Percentiles rank a stretch among this genome's conserved stretches.
These are phyloP conservation scores for Noctua janthina DNA, from an alignment of 2,888 invertebrate genomes.

Conservation along the genomic window DNA sequence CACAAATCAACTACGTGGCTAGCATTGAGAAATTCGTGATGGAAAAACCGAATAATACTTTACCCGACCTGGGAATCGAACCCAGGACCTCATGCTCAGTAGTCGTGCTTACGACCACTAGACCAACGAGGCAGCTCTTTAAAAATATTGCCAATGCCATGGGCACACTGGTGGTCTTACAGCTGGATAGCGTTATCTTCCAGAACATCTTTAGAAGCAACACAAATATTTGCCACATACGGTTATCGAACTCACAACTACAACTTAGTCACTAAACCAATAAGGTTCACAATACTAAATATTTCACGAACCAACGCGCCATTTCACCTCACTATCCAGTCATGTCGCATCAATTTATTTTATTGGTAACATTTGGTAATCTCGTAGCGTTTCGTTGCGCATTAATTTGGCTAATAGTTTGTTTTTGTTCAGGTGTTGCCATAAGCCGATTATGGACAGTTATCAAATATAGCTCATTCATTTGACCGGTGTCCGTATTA, in stretches of 20 bases:
- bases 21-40: background rate
- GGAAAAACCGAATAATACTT: background rate
- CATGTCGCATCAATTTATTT: constrained; percentile 51
- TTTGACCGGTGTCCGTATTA: constrained; percentile 48
- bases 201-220: background rate
- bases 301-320: background rate
- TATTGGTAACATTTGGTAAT: constrained; percentile 50
- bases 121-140: background rate
- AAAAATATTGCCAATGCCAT: background rate
- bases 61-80: background rate
- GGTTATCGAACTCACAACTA: background rate
- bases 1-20: background rate
- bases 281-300: background rate
- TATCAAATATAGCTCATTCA: constrained; percentile 63
- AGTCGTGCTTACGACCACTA: background rate
- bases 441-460: constrained; percentile 64
- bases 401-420: constrained; percentile 64
- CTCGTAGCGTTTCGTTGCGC: constrained; percentile 44
- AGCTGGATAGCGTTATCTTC: background rate
- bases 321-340: constrained; percentile 6
- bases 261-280: background rate
- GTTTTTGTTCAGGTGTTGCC: constrained; percentile 66
- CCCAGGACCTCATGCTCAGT: background rate
- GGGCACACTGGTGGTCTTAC: background rate
- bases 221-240: background rate